These are phyloP conservation scores for Enteromius thamalakanensis DNA, from an alignment of 2,797 vertebrate species.

Conservation along the genomic window DNA sequence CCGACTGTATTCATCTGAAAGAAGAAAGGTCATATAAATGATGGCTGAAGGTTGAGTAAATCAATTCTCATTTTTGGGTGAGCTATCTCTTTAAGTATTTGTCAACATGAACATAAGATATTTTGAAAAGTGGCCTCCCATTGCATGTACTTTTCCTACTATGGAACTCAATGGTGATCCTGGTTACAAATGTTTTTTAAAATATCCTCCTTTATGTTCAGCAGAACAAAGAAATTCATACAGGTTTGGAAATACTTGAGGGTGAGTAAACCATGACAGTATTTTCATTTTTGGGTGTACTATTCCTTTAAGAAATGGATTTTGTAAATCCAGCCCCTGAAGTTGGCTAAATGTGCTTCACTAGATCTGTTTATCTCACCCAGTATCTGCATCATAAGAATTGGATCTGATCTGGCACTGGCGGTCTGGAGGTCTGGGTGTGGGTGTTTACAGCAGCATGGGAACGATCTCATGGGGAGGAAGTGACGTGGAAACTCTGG, in stretches of 20 bases:
- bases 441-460: slow-evolving; percentile 38
- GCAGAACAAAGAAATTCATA: no score
- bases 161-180: no score
- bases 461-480: slow-evolving; percentile 39
- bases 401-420: background rate
- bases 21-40: no score
- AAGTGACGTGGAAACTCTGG: slow-evolving; percentile 44
- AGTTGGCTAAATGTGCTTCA: background rate
- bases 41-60: background rate
- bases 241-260: background rate
- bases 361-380: background rate
- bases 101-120: no score
- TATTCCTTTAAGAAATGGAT: background rate
- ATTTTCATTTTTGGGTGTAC: background rate
- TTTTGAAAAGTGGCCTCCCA: no score
- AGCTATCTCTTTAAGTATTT: background rate
- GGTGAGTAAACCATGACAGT: background rate
- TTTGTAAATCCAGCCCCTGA: background rate
- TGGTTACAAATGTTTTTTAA: no score
- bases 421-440: slow-evolving; percentile 34
- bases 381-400: slow-evolving; percentile 8
- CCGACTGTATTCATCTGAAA: no score
- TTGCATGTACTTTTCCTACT: no score
- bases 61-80: background rate
- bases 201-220: no score